These are phyloP conservation scores for Heteromormyrus szaboi DNA, from an alignment of 2,797 vertebrate species.

Conservation along the genomic window DNA sequence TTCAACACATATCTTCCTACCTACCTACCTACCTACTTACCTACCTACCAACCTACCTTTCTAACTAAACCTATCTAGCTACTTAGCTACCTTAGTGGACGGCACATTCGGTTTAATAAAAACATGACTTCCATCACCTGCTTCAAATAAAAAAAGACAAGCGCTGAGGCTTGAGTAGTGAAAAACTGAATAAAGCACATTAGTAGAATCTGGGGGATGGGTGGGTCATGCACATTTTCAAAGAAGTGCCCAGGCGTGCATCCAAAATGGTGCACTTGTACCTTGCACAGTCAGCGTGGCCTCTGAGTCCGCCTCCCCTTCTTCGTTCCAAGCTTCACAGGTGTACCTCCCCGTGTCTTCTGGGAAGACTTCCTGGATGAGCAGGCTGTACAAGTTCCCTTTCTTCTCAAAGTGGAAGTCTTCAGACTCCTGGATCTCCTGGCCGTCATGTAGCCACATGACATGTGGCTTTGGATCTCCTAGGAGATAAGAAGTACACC, in stretches of 20 bases:
- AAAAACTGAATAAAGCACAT: neutral
- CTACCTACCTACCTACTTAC: neutral
- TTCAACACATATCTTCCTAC: neutral
- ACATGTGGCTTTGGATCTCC: conserved; percentile 75
- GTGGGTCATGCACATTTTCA: neutral
- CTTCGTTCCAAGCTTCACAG: conserved; percentile 78
- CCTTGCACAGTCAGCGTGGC: conserved; percentile 79
- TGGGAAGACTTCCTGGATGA: conserved; percentile 89
- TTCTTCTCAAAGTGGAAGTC: conserved; percentile 82
- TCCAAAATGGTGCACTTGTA: conserved; percentile 36
- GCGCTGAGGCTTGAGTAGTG: neutral
- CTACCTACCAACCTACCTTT: neutral
- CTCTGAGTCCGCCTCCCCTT: conserved; percentile 66
- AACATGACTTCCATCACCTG: neutral
- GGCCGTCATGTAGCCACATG: conserved; percentile 83
- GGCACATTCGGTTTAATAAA: neutral
- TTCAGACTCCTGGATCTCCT: conserved; percentile 82
- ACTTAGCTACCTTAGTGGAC: neutral
- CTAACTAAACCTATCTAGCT: neutral
- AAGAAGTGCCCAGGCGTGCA: neutral
- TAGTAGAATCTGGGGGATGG: neutral
- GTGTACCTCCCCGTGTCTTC: conserved; percentile 85
- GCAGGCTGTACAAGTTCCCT: conserved; percentile 64
- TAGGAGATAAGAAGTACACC: conserved; percentile 37
- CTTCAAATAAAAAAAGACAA: neutral